phyloP scores from a whole-genome alignment of 2,888 invertebrate genomes.

The Drosophila longiperda region DNA sequence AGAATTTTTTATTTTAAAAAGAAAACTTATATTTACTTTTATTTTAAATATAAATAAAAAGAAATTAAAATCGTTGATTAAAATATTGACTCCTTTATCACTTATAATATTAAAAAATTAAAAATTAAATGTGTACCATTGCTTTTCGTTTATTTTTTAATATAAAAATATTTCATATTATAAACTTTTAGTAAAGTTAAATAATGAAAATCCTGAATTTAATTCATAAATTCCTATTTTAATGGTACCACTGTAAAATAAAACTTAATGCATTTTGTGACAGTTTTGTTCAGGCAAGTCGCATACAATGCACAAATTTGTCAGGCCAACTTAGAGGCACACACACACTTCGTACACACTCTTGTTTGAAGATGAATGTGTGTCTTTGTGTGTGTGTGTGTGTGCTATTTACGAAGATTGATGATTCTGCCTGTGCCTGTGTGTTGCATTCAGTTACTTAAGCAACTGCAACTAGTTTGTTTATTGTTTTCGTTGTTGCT shows the following conservation, averaged over 20 bases:
- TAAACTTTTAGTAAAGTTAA: neutral
- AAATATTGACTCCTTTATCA: neutral
- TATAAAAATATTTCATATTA: neutral
- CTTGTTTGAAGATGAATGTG: conserved; percentile 5
- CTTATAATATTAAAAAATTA: neutral
- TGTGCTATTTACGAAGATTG: conserved; percentile 71
- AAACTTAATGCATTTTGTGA: conserved; percentile 37
- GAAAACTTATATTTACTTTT: neutral
- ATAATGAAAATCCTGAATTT: neutral
- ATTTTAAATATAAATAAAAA: neutral
- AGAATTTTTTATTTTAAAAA: neutral
- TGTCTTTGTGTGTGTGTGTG: conserved; percentile 21
- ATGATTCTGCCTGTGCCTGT: conserved; percentile 45
- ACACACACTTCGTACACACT: neutral
- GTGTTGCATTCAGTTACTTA: conserved; percentile 60
- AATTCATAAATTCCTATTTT: conserved; percentile 18
- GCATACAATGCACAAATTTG: conserved; percentile 53
- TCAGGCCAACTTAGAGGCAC: conserved; percentile 47
- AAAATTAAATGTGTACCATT: neutral
- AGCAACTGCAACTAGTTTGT: conserved; percentile 25
- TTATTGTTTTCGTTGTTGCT: neutral
- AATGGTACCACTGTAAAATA: conserved; percentile 14
- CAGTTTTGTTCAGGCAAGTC: conserved; percentile 46
- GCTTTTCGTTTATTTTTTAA: neutral
- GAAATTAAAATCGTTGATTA: neutral